Conservation (phyloP, 1,140 invertebrate genomes). For the Lucilia sericata region DNA sequence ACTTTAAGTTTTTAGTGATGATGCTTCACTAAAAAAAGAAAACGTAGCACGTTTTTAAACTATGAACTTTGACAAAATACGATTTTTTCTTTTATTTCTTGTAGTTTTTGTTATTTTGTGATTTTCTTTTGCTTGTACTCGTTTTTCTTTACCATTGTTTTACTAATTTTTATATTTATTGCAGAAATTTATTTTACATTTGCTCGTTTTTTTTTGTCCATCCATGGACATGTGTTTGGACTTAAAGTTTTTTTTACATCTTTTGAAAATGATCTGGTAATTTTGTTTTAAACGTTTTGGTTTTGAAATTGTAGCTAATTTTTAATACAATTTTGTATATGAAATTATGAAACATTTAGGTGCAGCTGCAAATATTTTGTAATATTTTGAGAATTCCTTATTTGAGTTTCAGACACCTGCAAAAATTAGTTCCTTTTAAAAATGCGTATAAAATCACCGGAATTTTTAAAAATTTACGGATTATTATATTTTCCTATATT, state of each 20-base stretch:
- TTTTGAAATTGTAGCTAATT: conserved; percentile 39
- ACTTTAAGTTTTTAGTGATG: conserved; percentile 22
- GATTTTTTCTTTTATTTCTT: conserved; percentile 13
- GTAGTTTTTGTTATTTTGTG: neutral
- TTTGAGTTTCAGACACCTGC: conserved; percentile 30
- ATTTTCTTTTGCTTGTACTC: conserved; percentile 23
- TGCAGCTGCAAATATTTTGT: conserved; percentile 13
- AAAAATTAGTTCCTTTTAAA: neutral
- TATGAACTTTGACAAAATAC: conserved; percentile 42
- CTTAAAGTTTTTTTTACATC: conserved; percentile 3
- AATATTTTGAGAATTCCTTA: conserved; percentile 7
- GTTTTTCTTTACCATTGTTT: conserved; percentile 34
- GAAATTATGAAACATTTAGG: neutral
- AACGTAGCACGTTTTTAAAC: conserved; percentile 35
- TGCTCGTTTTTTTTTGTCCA: neutral
- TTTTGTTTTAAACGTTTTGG: neutral
- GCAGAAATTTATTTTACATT: conserved; percentile 6
- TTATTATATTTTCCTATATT: too few relatives aligned
- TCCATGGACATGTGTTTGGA: neutral
- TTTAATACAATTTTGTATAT: neutral
- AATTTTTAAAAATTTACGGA: too few relatives aligned
- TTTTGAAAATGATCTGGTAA: neutral
- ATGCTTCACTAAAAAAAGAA: conserved; percentile 8
- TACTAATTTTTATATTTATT: conserved; percentile 36
- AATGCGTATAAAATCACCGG: too few relatives aligned